phyloP scores from a whole-genome alignment of 2,797 vertebrate species.

The Galaxias olidus region DNA sequence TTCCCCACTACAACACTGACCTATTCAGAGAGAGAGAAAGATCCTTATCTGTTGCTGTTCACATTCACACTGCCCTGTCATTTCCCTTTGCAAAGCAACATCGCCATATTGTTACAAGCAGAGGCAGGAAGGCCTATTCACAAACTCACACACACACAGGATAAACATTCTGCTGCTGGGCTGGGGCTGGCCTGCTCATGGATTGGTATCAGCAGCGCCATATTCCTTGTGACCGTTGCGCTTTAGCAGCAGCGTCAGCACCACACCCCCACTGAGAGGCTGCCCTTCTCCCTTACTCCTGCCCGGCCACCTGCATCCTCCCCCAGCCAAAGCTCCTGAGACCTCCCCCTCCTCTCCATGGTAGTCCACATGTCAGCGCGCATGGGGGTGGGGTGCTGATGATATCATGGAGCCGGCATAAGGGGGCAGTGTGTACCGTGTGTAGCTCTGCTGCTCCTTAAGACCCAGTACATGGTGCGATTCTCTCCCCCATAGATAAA shows the following conservation, averaged over 20 bases:
- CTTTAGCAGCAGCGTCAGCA: slow-evolving; percentile 36
- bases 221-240: slow-evolving; percentile 49
- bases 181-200: slow-evolving; percentile 36
- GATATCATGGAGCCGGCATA: slow-evolving; percentile 21
- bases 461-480: background rate
- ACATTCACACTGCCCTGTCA: slow-evolving; percentile 1
- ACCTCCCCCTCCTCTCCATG: slow-evolving; percentile 22
- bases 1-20: background rate
- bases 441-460: slow-evolving; percentile 15
- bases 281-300: slow-evolving; percentile 61
- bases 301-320: slow-evolving; percentile 43
- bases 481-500: no score
- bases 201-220: slow-evolving; percentile 54
- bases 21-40: slow-evolving; percentile 4
- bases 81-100: slow-evolving; percentile 7
- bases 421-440: slow-evolving; percentile 46
- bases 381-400: no score
- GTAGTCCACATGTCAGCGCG: slow-evolving; percentile 30
- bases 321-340: slow-evolving; percentile 32
- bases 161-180: background rate
- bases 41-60: slow-evolving; percentile 11
- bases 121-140: background rate
- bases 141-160: slow-evolving; percentile 1
- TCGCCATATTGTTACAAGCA: background rate
- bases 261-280: slow-evolving; percentile 41